Percentiles rank a stretch among this genome's conserved stretches.
Evolutionary conservation across 2,888 invertebrate genomes (phyloP).

Genomic region (Eristalis pertinax): DNA sequence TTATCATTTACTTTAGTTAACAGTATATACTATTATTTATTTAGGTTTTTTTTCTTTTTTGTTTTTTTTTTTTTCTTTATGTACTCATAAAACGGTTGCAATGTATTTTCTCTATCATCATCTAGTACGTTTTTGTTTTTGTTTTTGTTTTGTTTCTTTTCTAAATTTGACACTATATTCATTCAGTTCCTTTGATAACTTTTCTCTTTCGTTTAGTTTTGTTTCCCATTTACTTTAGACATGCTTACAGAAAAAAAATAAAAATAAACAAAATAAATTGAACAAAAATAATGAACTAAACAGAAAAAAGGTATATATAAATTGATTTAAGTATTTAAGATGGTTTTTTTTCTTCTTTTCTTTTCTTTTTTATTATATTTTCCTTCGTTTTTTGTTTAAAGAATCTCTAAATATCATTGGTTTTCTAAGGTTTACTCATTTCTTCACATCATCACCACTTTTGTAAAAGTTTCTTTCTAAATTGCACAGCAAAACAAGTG

Average conservation of each 20-base stretch:
- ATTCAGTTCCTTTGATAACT: conserved; percentile 63
- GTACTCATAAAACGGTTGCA: not conserved
- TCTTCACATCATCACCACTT: not conserved
- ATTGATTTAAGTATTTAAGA: conserved; percentile 20
- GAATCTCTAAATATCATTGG: conserved; percentile 56
- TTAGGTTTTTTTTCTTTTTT: conserved; percentile 17
- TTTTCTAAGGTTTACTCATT: conserved; percentile 17
- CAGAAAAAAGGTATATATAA: conserved; percentile 22
- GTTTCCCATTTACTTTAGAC: conserved; percentile 58
- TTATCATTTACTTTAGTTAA: conserved; percentile 51
- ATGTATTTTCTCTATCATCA: conserved; percentile 48
- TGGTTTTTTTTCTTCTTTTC: too few species aligned
- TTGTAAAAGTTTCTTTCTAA: conserved; percentile 44
- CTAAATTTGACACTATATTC: conserved; percentile 67
- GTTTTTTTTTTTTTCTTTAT: not conserved
- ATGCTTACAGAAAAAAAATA: conserved; percentile 34
- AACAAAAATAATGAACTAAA: conserved; percentile 22
- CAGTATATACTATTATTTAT: conserved; percentile 36
- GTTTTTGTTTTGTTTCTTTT: conserved; percentile 40
- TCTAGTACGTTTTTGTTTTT: too few species aligned
- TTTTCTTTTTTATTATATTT: not conserved
- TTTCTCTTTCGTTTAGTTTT: conserved; percentile 42
- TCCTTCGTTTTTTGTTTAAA: conserved; percentile 27
- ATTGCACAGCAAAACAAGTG: conserved; percentile 68
- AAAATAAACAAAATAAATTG: conserved; percentile 26